Percentiles rank a stretch among this genome's conserved stretches.
These are phyloP conservation scores for Oryzias celebensis DNA, from an alignment of 2,113 vertebrate species.

Conservation along the genomic window DNA sequence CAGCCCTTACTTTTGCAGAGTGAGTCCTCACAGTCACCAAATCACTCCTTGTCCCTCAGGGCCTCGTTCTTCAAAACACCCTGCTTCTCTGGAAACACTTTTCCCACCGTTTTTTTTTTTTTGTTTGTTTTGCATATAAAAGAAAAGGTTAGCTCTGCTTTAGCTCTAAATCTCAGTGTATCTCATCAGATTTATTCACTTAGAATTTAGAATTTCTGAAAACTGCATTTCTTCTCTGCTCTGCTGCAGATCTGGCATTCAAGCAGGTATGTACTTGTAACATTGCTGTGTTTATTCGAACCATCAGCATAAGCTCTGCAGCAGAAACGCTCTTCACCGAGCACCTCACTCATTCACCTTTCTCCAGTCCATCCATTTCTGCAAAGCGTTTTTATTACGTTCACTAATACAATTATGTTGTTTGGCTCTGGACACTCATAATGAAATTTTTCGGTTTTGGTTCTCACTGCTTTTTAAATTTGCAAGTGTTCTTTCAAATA, in stretches of 20 bases:
- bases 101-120: slow-evolving; percentile 13
- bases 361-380: background rate
- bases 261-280: too few relatives aligned
- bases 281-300: too few relatives aligned
- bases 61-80: slow-evolving; percentile 24
- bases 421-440: background rate
- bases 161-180: background rate
- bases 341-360: slow-evolving; percentile 4
- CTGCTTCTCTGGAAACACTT: slow-evolving; percentile 15
- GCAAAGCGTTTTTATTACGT: slow-evolving; percentile 30
- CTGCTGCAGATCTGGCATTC: too few relatives aligned
- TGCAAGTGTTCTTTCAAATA: background rate
- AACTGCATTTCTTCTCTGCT: too few relatives aligned
- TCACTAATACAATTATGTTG: slow-evolving; percentile 6
- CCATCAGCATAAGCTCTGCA: too few relatives aligned
- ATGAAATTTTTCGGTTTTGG: slow-evolving; percentile 5
- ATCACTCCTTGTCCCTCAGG: slow-evolving; percentile 25
- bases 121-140: background rate
- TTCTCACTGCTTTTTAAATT: background rate
- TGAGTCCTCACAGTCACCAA: background rate
- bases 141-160: background rate
- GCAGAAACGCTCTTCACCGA: slow-evolving; percentile 46
- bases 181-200: background rate
- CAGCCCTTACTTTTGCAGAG: slow-evolving; percentile 3
- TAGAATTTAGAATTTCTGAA: too few relatives aligned